Percentiles rank a stretch among this genome's conserved stretches.
These are phyloP conservation scores for Lepilemur ruficaudatus DNA, from an alignment of 2,797 vertebrate genomes.

Conservation along the genomic window DNA sequence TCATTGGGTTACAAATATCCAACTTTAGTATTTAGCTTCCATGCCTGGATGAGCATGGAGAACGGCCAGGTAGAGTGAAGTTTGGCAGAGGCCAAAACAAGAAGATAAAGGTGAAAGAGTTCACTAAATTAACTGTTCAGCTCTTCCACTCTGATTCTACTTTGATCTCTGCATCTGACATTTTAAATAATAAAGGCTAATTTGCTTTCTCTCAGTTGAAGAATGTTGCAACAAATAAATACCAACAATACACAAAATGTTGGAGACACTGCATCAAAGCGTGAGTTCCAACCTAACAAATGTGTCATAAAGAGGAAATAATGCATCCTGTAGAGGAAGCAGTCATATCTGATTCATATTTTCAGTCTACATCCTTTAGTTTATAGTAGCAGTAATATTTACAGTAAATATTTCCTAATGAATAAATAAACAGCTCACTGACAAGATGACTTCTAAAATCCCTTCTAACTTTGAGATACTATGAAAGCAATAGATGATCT, in stretches of 20 bases:
- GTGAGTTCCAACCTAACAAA: background rate
- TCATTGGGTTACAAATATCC: background rate
- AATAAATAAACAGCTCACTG: background rate
- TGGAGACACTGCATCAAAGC: background rate
- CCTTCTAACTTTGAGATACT: background rate
- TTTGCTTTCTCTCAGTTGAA: background rate
- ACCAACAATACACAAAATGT: background rate
- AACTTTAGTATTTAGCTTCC: background rate
- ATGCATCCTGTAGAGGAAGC: background rate
- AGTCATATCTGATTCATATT: background rate
- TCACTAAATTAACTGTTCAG: background rate
- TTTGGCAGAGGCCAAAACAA: background rate
- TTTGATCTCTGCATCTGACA: background rate
- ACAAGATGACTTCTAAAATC: background rate
- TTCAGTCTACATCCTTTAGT: background rate
- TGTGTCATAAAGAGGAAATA: background rate
- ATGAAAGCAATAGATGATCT: background rate
- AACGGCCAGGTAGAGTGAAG: background rate
- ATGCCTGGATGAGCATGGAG: background rate
- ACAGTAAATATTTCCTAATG: background rate
- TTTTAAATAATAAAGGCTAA: background rate
- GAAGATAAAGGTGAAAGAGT: background rate
- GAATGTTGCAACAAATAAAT: background rate
- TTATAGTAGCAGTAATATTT: background rate
- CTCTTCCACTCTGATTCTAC: background rate